These are phyloP conservation scores for Parauchenoglanis punctatus DNA, from an alignment of 2,797 vertebrate species.

Conservation along the genomic window DNA sequence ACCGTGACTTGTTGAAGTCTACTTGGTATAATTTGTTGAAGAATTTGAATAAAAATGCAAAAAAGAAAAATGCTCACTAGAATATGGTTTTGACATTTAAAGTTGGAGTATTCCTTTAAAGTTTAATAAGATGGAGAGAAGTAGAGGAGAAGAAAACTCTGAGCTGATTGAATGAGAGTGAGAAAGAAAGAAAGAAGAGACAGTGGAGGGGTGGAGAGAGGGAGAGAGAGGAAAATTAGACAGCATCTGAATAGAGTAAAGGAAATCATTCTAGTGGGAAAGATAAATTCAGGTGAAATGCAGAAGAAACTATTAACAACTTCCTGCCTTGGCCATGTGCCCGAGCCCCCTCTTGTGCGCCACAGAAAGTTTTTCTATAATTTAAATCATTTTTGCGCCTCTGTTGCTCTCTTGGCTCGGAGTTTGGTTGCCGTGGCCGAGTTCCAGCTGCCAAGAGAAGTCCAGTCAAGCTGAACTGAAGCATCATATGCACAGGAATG, in stretches of 20 bases:
- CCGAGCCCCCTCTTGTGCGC: conserved; percentile 31
- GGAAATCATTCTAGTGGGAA: conserved; percentile 29
- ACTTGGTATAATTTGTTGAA: no score
- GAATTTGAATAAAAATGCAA: background rate
- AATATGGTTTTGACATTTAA: background rate
- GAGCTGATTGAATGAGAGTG: conserved; percentile 14
- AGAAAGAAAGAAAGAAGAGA: conserved; percentile 33
- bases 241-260: conserved; percentile 8
- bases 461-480: conserved; percentile 24
- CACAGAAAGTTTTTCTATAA: conserved; percentile 19
- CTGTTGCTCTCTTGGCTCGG: conserved; percentile 37
- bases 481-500: conserved; percentile 26
- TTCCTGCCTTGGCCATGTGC: conserved; percentile 44
- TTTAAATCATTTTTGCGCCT: conserved; percentile 49
- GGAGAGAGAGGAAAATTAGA: background rate
- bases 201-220: conserved; percentile 26
- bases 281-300: conserved; percentile 52
- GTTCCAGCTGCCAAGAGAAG: conserved; percentile 33
- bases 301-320: conserved; percentile 50
- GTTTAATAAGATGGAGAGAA: background rate
- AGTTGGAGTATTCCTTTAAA: background rate
- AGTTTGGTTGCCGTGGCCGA: conserved; percentile 49
- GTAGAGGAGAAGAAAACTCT: conserved; percentile 10
- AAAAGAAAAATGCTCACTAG: background rate
- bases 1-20: no score